Base-by-base conservation (phyloP, 2,113 vertebrate species). In the Amphiprion percula region DNA sequence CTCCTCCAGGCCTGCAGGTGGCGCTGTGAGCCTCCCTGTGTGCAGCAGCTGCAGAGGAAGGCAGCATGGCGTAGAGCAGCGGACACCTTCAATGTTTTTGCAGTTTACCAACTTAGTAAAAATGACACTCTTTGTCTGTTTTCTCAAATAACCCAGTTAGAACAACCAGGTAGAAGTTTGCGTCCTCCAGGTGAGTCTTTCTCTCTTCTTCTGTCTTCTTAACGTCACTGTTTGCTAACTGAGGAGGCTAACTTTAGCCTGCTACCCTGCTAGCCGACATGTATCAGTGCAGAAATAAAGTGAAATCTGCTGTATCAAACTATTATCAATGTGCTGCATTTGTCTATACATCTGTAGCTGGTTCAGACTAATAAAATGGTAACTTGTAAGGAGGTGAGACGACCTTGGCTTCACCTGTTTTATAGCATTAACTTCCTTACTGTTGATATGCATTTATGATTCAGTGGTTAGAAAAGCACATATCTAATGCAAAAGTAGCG, bases 1-100 rank as follows among this genome's bases (percentile, higher is more conserved):
- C n/a, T 8, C 56, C 77, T 81, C 90, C 91, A 10, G 3, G 2
- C 77, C 84, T 19, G 4, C 41, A 84, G 86, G 79, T 3, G 92
- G 91, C 77, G 21, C 0, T 70, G 56, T 72, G 4, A 49, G 15
- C 0, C 0, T 23, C n/a, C 7, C 0, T 0, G 1, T 7, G 0
- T 4, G 1, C 4, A 30, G 47, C 23, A 2, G 4, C 58, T 5
- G 37, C 30, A 52, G 12, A 47, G 37, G 10, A 23, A 5, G 4
- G 16, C 24, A 64, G 19, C 16, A 8, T 61, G 64, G 4, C 1
- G n/a, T 12, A 24, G 11, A 6, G 4, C 0, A 30, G 23, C 17
- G 6, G 37, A 21, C 10, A 70, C 41, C 65, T 37, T 65, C 7
- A 39, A 0, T 30, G 64, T 66, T 65, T 63, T 6, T 55, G 6